Base-by-base conservation (phyloP, 1,140 invertebrate genomes). In the Anagrus nilaparvatae region DNA sequence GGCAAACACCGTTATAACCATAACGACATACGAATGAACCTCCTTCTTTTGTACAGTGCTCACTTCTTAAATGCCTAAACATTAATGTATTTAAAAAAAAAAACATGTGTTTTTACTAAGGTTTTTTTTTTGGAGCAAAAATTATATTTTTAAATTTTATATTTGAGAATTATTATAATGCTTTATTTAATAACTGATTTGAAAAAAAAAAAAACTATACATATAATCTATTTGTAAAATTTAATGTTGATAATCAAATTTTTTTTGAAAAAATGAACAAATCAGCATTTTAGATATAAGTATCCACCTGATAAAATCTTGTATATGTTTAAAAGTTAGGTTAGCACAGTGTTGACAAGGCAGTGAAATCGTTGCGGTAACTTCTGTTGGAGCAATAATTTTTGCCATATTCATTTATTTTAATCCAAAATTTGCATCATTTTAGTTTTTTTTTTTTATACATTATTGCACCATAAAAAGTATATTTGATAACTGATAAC, bases 21-120 rank as follows among this genome's bases (percentile, higher is more conserved):
- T 93, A 93, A 52, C 80, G 80, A 60, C 88, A 94, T 8, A 92
- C 77, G 63, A 80, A 87, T 5, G 87, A 89, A 25, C 87, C 87
- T 47, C 89, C 88, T 68, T 93, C 88, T 52, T 80, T 79, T 5
- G 82, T 80, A 60, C 87, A 90, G 57, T 94, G 90, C 43, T 78
- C 75, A 37, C 81, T 77, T 47, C 84, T 70, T 43, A 94, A 67
- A 67, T 94, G 90, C 40, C 84, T 85, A 58, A 40, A 62, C 61
- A 38, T 33, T 43, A 41, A 36, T 38, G 34, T 17, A 27, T 28
- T 32, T 21, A 18, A 19, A 41, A 32, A 17, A 23, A 38, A 35
- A 34, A 33, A 29, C 17, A 35, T 23, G 27, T 28, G 12, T 7
- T 39, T 39, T 29, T 31, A 19, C 20, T 17, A 31, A 2, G 18